Evolutionary conservation across 2,888 invertebrate genomes (phyloP).

Genomic region (Rotaria socialis): DNA sequence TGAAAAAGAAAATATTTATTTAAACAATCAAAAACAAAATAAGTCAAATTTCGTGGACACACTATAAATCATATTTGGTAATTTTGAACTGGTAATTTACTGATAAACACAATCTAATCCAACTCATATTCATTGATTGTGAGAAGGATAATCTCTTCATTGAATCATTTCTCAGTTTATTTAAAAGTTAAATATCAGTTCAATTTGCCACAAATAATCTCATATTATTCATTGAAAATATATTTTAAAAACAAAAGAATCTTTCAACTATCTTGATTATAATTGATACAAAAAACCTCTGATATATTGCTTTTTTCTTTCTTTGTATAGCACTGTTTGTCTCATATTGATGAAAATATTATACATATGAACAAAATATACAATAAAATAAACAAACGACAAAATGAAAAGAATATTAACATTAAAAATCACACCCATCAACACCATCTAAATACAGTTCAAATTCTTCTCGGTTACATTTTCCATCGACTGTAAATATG

Average conservation of each 20-base stretch:
- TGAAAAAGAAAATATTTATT: not conserved
- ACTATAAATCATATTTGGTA: not conserved
- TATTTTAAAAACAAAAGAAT: not conserved
- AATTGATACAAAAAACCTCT: not conserved
- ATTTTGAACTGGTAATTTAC: not conserved
- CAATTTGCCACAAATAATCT: not conserved
- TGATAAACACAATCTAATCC: not conserved
- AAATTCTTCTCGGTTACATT: conserved; percentile 34
- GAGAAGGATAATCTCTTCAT: not conserved
- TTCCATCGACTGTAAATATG: conserved; percentile 13
- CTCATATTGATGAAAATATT: not conserved
- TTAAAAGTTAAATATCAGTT: not conserved
- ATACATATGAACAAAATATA: not conserved
- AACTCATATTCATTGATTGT: not conserved
- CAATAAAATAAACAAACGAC: not conserved
- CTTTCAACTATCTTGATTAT: not conserved
- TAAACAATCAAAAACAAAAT: not conserved
- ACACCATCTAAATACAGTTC: conserved; percentile 12
- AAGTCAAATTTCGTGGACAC: not conserved
- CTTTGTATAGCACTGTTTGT: not conserved
- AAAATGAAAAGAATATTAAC: not conserved
- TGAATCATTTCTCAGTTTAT: not conserved
- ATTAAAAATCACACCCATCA: conserved; percentile 35
- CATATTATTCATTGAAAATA: not conserved
- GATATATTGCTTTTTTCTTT: not conserved